phyloP scores from a whole-genome alignment of 1,140 invertebrate species.

The Eulimnadia texana region DNA sequence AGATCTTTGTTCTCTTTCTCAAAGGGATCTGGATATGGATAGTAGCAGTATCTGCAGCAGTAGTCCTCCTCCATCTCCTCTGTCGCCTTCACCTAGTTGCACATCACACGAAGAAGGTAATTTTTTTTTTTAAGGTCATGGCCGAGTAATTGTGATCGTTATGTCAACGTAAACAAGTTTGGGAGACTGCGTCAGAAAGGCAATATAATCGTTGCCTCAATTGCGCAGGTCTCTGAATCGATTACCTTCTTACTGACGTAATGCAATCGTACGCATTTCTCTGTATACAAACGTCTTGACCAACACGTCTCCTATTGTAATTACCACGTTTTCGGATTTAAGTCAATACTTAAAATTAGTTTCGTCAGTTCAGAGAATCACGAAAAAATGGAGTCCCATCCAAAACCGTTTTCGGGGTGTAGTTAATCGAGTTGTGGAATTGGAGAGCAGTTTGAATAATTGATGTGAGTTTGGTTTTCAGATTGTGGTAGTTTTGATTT shows the following conservation, averaged over 20 bases:
- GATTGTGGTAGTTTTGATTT: background rate
- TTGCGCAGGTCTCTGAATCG: background rate
- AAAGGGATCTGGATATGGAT: background rate
- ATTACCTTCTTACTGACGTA: background rate
- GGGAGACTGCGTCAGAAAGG: background rate
- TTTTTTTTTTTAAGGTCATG: background rate
- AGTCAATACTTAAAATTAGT: too few relatives aligned
- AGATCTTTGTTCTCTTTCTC: background rate
- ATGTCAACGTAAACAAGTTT: background rate
- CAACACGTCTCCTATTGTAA: background rate
- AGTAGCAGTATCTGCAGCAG: background rate
- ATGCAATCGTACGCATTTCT: background rate
- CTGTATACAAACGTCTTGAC: background rate
- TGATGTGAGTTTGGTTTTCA: too few relatives aligned
- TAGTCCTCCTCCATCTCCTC: constrained; percentile 2
- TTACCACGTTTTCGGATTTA: too few relatives aligned
- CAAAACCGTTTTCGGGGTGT: too few relatives aligned
- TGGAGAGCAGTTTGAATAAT: too few relatives aligned
- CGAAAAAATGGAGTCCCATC: too few relatives aligned
- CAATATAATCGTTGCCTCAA: background rate
- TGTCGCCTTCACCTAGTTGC: constrained; percentile 1
- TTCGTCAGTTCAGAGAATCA: too few relatives aligned
- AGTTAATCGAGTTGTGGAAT: too few relatives aligned
- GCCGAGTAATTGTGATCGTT: background rate
- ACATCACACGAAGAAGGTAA: background rate